These are phyloP conservation scores for Tilapia sparmanii DNA, from an alignment of 2,113 vertebrate species.

Conservation along the genomic window DNA sequence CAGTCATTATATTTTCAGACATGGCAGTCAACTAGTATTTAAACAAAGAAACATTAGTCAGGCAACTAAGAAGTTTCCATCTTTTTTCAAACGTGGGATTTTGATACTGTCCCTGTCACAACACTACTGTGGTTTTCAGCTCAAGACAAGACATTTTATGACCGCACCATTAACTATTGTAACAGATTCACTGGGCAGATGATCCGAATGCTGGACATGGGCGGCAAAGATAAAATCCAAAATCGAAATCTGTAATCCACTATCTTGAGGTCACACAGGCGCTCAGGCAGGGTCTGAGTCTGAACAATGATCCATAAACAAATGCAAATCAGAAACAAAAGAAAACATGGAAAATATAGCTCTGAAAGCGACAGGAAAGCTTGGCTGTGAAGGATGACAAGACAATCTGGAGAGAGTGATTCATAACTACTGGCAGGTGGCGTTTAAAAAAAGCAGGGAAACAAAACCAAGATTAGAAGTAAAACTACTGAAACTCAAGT, in stretches of 20 bases:
- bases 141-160: not conserved
- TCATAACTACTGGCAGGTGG: not conserved
- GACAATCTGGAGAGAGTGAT: not conserved
- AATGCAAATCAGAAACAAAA: not conserved
- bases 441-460: not conserved
- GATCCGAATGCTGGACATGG: not conserved
- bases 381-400: not conserved
- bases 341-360: not conserved
- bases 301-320: not conserved
- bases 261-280: not conserved
- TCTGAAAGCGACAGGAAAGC: not conserved
- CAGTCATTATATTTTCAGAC: not conserved
- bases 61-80: not conserved
- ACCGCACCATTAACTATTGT: not conserved
- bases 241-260: not conserved
- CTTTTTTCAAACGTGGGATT: not conserved
- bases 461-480: not conserved
- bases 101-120: not conserved
- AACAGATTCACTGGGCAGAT: not conserved
- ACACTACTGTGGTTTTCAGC: not conserved
- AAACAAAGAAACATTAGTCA: not conserved
- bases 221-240: not conserved
- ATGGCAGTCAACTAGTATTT: not conserved
- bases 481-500: not conserved
- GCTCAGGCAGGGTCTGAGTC: not conserved